Evolutionary conservation across 2,888 invertebrate species (phyloP), one percentile per base, ranked within the genome.

Genomic region (Folsomia candida): DNA sequence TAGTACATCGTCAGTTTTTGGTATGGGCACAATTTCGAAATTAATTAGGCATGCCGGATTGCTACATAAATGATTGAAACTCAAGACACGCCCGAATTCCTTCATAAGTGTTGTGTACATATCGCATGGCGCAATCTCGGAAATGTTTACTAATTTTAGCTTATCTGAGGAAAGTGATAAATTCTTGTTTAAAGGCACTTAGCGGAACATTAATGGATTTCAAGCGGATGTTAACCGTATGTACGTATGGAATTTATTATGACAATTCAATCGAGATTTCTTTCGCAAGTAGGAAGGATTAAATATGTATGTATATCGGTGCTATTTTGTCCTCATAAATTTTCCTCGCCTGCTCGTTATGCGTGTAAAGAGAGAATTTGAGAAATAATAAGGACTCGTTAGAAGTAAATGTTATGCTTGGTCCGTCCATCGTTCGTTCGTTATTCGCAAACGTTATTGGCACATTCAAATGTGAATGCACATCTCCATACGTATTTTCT

Each of bases 181-280:
- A 64, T 64, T 47, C 47, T 26, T 14, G 64, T 51, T 20, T 20
- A 37, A 20, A 64, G 47, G 64, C 51, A 37, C 64, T 51, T 51
- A 37, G 6, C 37, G 6, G 22, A 51, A 51, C 47, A 24, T 6
- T 64, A 64, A 64, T 64, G 64, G 64, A 64, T 64, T 64, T 47
- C 47, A 64, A 25, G 64, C 64, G 64, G 64, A 64, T 64, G 64
- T 64, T 64, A 64, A 47, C 37, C 62, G 28, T 20, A 64, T 47
- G 37, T 37, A 37, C 4, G 64, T 37, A 51, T 64, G 64, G 47
- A 64, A 64, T 64, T 64, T 64, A 64, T 64, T 37, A 64, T 51
- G 47, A n/a, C 51, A 64, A 64, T 51, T 51, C 47, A 37, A 64
- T 64, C 37, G 51, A 51, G 51, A 37, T 37, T 37, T 37, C 37